These are phyloP conservation scores for Falcunculus frontatus DNA, from an alignment of 2,113 vertebrate genomes.

Conservation along the genomic window DNA sequence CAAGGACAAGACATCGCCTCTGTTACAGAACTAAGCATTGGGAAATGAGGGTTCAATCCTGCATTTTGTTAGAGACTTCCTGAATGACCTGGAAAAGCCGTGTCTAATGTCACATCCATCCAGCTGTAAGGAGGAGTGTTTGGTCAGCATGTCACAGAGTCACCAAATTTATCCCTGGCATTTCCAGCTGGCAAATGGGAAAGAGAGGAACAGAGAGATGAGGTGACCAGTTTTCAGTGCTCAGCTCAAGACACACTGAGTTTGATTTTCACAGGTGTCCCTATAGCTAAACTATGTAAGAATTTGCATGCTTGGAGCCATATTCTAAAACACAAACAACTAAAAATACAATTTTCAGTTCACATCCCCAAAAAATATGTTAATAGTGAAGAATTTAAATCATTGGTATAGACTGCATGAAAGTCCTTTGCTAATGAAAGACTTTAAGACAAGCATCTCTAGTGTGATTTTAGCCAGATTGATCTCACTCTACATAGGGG, in stretches of 20 bases:
- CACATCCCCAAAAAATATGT: not conserved
- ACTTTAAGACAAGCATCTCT: not conserved
- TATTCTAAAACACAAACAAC: not conserved
- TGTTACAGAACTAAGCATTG: not conserved
- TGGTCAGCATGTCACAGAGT: not conserved
- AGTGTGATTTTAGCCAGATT: not conserved
- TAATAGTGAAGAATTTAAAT: not conserved
- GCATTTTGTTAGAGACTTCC: not conserved
- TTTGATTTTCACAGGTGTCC: not conserved
- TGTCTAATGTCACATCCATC: not conserved
- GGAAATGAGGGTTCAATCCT: not conserved
- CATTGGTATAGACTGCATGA: not conserved
- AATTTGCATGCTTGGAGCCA: not conserved
- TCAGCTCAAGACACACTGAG: not conserved
- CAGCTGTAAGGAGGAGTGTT: not conserved
- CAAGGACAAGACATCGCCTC: not conserved
- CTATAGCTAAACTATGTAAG: not conserved
- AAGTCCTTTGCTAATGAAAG: not conserved
- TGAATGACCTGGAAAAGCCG: not conserved
- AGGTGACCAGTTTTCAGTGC: not conserved
- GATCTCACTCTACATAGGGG: not conserved
- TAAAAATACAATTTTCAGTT: not conserved
- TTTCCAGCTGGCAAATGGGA: not conserved
- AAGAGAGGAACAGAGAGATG: not conserved
- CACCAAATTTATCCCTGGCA: not conserved